Evolutionary conservation across 2,888 invertebrate species (phyloP), one percentile per base, ranked within the genome.

Genomic region (Microctonus brassicae): DNA sequence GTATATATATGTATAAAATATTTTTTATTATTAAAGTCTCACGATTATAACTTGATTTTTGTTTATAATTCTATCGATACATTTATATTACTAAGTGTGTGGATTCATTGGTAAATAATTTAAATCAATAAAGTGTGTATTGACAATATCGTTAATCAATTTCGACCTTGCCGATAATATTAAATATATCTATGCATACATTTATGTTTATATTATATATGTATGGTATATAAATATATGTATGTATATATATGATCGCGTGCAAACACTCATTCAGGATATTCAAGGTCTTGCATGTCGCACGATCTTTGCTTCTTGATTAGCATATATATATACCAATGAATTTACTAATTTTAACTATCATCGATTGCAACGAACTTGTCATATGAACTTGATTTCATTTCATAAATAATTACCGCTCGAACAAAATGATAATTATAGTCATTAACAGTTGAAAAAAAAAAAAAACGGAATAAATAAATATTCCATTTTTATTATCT

Each of bases 251-350:
- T 68, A 68, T 61, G 61, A 68, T 68, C 68, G 68, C 68, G 68
- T 68, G 68, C 47, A 26, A 60, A 68, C 42, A 67, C 68, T 61
- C 68, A 60, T 68, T 61, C 52, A 61, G 17, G 52, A 34, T 68
- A 68, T n/a, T 68, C 68, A 68, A 68, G 68, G 68, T 68, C 61
- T 68, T 22, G 68, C 68, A 68, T 68, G 68, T 68, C 68, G 60
- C 60, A 61, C 61, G 61, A 47, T 47, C 34, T 60, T 33, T 47
- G 42, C 29, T 11, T 26, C 20, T 60, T 61, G 61, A 61, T 68
- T 68, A 68, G 60, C 68, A 68, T 68, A n/a, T n/a, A n/a, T n/a
- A 47, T 29, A 61, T 47, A 36, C 6, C 47, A 47, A 68, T 68
- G 68, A 61, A 68, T 33, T 60, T 52, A 68, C 47, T 47, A 47